These are phyloP conservation scores for Halotydeus destructor DNA, from an alignment of 1,140 invertebrate genomes.

Conservation along the genomic window DNA sequence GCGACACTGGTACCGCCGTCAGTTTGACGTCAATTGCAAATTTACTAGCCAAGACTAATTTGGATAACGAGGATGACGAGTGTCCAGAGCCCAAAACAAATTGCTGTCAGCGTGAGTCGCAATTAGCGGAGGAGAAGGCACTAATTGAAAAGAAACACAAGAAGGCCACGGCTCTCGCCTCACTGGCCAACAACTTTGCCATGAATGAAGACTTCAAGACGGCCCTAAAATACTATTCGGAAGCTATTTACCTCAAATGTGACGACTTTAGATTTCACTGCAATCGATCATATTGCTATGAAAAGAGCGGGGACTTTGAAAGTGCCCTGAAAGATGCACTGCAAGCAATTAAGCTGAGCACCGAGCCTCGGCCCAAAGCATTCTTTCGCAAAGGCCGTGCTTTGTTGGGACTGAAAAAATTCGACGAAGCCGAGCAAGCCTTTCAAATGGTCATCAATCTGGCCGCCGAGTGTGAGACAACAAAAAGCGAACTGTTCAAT, in stretches of 20 bases:
- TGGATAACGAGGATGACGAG: no score
- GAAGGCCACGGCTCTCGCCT: no score
- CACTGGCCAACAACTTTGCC: no score
- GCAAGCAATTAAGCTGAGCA: background rate
- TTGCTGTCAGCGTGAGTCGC: no score
- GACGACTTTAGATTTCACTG: slow-evolving; percentile 1
- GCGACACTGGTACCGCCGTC: no score
- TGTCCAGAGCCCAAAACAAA: no score
- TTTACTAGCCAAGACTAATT: no score
- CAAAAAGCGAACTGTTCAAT: background rate
- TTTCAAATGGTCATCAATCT: background rate
- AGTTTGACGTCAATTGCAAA: no score
- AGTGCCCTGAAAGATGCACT: background rate
- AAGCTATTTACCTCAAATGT: background rate
- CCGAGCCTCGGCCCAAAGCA: background rate
- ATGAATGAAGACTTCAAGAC: no score
- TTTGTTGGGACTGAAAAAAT: background rate
- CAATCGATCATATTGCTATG: slow-evolving; percentile 2
- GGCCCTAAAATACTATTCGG: background rate
- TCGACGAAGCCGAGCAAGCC: slow-evolving; percentile 1
- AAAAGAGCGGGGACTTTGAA: background rate
- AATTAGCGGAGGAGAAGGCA: no score
- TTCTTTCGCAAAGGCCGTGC: background rate
- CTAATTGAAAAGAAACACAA: no score
- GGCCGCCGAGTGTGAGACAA: background rate